Percentiles rank a stretch among this genome's conserved stretches.
phyloP scores from a whole-genome alignment of 30 jellyfish, hydroid and myxozoan genomes.

The Turritopsis dohrnii region DNA sequence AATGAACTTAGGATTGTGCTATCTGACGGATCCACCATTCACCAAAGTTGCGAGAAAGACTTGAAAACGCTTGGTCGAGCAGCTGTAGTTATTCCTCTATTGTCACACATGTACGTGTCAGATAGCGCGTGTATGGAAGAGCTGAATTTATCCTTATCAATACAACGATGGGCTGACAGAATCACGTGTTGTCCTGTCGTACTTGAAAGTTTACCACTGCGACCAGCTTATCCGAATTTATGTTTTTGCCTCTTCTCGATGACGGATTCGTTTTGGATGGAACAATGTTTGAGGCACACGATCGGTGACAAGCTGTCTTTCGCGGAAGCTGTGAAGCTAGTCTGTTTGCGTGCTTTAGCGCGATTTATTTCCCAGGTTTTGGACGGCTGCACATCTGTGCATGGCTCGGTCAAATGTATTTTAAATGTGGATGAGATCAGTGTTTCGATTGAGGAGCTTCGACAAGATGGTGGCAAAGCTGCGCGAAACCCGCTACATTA shows the following conservation, averaged over 20 bases:
- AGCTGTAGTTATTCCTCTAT: not conserved
- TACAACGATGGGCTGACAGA: not conserved
- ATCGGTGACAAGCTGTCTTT: not conserved
- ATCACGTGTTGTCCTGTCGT: not conserved
- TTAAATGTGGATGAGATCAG: not conserved
- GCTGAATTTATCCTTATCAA: not conserved
- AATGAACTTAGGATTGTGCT: not conserved
- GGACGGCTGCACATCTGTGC: not conserved
- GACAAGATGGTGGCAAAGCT: not conserved
- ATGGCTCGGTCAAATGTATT: not conserved
- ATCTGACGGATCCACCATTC: not conserved
- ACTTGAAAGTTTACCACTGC: not conserved
- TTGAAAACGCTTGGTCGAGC: not conserved
- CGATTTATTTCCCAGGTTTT: not conserved
- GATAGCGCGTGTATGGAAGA: not conserved
- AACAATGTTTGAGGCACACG: not conserved
- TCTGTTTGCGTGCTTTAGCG: not conserved
- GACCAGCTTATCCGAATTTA: not conserved
- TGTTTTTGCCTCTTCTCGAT: not conserved
- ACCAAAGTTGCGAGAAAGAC: not conserved
- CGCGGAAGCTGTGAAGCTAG: not conserved
- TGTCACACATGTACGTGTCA: not conserved
- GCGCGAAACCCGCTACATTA: not conserved
- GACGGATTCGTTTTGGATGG: not conserved
- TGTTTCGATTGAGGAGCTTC: not conserved